These are phyloP conservation scores for Sphecodes monilicornis DNA, from an alignment of 2,888 invertebrate genomes.

Conservation along the genomic window DNA sequence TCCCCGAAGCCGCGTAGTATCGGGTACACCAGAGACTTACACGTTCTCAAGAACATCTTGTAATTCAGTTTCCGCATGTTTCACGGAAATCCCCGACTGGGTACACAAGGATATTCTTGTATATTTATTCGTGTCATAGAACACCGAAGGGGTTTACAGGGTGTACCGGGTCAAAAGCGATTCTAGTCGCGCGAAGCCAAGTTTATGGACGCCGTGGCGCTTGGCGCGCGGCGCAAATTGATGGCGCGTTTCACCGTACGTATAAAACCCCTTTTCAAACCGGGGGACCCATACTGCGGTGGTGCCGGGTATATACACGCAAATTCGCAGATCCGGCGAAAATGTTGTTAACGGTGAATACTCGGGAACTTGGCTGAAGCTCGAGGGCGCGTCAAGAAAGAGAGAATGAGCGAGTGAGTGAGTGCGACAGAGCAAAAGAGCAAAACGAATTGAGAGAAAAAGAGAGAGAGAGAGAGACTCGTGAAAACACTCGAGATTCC, in stretches of 20 bases:
- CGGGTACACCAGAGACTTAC: not conserved
- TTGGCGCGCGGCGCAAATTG: slow-evolving; percentile 6
- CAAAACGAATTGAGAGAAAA: not conserved
- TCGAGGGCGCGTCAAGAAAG: slow-evolving; percentile 1
- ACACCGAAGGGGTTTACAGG: slow-evolving; percentile 3
- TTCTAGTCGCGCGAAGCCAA: slow-evolving; percentile 16
- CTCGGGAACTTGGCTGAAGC: slow-evolving; percentile 9
- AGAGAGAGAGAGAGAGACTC: not conserved
- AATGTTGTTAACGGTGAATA: slow-evolving; percentile 40
- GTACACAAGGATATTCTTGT: not conserved
- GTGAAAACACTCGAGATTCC: slow-evolving; percentile 29
- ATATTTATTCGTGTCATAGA: slow-evolving; percentile 26
- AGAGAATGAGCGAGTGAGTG: too few species aligned
- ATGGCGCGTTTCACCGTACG: slow-evolving; percentile 11
- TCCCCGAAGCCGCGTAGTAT: not conserved
- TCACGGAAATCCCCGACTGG: slow-evolving; percentile 1
- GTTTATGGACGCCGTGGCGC: slow-evolving; percentile 7
- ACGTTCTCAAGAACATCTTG: not conserved
- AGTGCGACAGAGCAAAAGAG: not conserved
- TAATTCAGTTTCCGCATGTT: slow-evolving; percentile 11
- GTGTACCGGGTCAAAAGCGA: slow-evolving; percentile 10
- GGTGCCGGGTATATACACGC: not conserved
- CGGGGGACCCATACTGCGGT: not conserved
- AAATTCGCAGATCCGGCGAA: slow-evolving; percentile 21
- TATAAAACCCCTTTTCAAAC: slow-evolving; percentile 5